phyloP scores from a whole-genome alignment of 2,113 vertebrate genomes.

The Oxygymnocypris stewartii region DNA sequence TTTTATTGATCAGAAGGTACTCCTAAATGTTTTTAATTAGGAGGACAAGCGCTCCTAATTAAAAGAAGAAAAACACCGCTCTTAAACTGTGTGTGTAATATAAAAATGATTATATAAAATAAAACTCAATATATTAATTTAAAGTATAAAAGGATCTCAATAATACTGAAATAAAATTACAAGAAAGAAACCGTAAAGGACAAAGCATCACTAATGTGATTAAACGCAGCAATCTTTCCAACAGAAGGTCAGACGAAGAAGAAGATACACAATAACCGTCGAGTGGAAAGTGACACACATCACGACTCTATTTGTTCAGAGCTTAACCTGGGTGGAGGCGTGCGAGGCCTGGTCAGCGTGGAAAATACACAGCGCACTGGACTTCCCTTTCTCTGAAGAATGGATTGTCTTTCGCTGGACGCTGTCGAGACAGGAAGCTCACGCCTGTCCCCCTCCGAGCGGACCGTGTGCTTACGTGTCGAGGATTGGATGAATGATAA shows the following conservation, averaged over 20 bases:
- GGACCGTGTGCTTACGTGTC: background rate
- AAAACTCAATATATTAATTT: too few species aligned
- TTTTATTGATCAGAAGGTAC: too few species aligned
- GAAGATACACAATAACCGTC: slow-evolving; percentile 21
- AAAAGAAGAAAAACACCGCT: too few species aligned
- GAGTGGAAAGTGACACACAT: slow-evolving; percentile 35
- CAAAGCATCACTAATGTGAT: background rate
- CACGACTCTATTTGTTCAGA: slow-evolving; percentile 5
- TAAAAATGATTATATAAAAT: too few species aligned
- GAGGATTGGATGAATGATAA: background rate
- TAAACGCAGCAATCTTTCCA: background rate
- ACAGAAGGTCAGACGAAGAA: slow-evolving; percentile 2
- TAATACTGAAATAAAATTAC: too few species aligned
- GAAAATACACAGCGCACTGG: slow-evolving; percentile 36
- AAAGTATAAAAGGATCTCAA: too few species aligned
- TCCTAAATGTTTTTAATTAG: too few species aligned
- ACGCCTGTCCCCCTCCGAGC: background rate
- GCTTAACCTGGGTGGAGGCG: slow-evolving; percentile 31
- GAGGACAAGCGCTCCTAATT: too few species aligned
- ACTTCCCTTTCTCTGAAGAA: slow-evolving; percentile 33
- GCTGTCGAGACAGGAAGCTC: slow-evolving; percentile 41
- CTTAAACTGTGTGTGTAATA: too few species aligned
- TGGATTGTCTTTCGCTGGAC: slow-evolving; percentile 7
- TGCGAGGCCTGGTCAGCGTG: background rate
- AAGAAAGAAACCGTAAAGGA: background rate